These are phyloP conservation scores for Ornithoptera alexandrae DNA, from an alignment of 2,888 invertebrate species.

Conservation along the genomic window DNA sequence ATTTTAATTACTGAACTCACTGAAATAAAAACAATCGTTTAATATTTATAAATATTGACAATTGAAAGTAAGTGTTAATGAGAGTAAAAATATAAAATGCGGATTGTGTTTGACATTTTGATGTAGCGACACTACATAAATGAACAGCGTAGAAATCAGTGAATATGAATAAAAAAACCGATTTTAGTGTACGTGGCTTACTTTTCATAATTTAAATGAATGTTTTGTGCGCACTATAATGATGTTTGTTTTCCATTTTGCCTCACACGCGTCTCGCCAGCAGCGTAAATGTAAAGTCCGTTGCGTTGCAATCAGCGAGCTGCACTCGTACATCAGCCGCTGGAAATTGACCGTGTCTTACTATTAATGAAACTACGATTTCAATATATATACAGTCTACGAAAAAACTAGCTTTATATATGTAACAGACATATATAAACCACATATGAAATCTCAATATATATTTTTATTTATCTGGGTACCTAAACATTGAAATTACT, in stretches of 20 bases:
- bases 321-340: not conserved
- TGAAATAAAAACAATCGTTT: conserved; percentile 7
- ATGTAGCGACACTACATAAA: too few relatives aligned
- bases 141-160: not conserved
- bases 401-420: not conserved
- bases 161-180: not conserved
- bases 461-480: too few relatives aligned
- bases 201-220: conserved; percentile 20
- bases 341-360: conserved; percentile 25
- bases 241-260: conserved; percentile 24
- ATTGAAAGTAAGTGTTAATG: too few relatives aligned
- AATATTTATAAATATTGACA: too few relatives aligned
- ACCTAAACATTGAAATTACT: too few relatives aligned
- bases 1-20: conserved; percentile 19
- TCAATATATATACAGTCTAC: conserved; percentile 1
- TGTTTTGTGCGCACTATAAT: conserved; percentile 5
- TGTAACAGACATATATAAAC: too few relatives aligned
- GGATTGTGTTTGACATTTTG: too few relatives aligned
- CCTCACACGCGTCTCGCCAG: not conserved
- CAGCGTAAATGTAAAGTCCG: conserved; percentile 2
- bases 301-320: conserved; percentile 1
- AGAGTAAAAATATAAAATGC: too few relatives aligned
- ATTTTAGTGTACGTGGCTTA: conserved; percentile 6
- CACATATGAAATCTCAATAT: too few relatives aligned
- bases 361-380: conserved; percentile 23